Percentiles rank a stretch among this genome's conserved stretches.
These are phyloP conservation scores for Hyppa rectilinea DNA, from an alignment of 2,888 invertebrate genomes.

Conservation along the genomic window DNA sequence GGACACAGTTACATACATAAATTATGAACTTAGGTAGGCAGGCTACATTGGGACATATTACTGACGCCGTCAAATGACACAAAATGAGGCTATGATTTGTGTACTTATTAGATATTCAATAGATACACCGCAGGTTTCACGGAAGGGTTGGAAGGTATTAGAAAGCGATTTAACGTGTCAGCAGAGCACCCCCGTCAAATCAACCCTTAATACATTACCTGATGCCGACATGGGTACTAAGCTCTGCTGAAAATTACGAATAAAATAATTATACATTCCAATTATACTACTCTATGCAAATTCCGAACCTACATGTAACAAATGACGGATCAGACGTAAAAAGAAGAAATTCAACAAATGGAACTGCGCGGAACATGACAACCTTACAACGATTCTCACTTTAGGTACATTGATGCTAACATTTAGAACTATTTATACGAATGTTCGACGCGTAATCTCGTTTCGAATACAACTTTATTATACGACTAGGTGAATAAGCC, in stretches of 20 bases:
- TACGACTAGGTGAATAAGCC: conserved; percentile 24
- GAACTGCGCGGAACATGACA: conserved; percentile 31
- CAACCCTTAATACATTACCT: conserved; percentile 47
- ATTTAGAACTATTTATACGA: conserved; percentile 22
- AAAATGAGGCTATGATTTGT: conserved; percentile 38
- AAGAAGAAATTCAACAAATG: conserved; percentile 34
- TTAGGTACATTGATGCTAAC: conserved; percentile 13
- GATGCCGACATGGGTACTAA: conserved; percentile 36
- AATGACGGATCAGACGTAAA: conserved; percentile 25
- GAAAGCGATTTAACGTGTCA: conserved; percentile 42
- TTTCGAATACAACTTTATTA: conserved; percentile 41
- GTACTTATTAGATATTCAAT: conserved; percentile 51
- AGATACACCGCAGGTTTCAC: conserved; percentile 29
- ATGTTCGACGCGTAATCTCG: conserved; percentile 30
- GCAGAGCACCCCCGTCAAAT: conserved; percentile 37
- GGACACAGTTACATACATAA: conserved; percentile 23
- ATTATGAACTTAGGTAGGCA: conserved; percentile 11
- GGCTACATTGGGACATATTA: conserved; percentile 7
- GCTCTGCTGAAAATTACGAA: conserved; percentile 38
- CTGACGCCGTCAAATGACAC: conserved; percentile 32
- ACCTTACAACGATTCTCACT: conserved; percentile 28
- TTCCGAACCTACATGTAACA: conserved; percentile 17
- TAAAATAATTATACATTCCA: conserved; percentile 23
- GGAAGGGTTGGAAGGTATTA: conserved; percentile 34
- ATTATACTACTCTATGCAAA: conserved; percentile 38